These are phyloP conservation scores for Mola mola DNA, from an alignment of 2,113 vertebrate species.

Conservation along the genomic window DNA sequence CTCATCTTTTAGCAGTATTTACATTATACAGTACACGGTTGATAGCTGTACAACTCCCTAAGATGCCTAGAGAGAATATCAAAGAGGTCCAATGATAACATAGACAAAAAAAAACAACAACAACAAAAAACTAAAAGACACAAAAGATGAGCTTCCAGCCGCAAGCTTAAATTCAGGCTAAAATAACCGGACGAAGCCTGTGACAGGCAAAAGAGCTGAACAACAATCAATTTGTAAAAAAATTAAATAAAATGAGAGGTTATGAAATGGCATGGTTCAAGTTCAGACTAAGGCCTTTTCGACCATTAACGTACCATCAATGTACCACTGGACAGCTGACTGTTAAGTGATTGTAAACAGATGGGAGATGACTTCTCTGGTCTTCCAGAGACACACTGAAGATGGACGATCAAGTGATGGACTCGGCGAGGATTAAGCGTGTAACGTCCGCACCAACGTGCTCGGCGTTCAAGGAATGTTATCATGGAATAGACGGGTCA, in stretches of 20 bases:
- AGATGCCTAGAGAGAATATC: constrained; percentile 33
- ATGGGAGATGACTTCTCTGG: constrained; percentile 23
- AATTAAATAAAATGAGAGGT: constrained; percentile 69
- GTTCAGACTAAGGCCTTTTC: constrained; percentile 28
- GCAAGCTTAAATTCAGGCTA: constrained; percentile 14
- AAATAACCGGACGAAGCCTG: not conserved
- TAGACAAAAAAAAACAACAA: constrained; percentile 37
- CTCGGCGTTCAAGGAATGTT: constrained; percentile 55
- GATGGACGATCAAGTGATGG: constrained; percentile 2
- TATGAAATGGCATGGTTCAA: constrained; percentile 54
- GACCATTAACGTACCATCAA: constrained; percentile 35
- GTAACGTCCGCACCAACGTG: constrained; percentile 2
- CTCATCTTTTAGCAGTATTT: constrained; percentile 75
- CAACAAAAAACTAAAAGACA: constrained; percentile 24
- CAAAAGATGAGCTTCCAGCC: constrained; percentile 34
- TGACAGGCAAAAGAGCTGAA: constrained; percentile 9
- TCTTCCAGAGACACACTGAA: not conserved
- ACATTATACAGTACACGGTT: constrained; percentile 72
- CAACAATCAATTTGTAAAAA: constrained; percentile 19
- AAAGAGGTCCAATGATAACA: constrained; percentile 34
- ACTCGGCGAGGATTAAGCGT: not conserved
- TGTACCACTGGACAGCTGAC: constrained; percentile 45
- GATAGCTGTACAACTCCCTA: constrained; percentile 58
- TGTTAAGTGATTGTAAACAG: constrained; percentile 54
- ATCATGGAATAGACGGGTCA: not conserved